Evolutionary conservation across 2,113 vertebrate species (phyloP).

Genomic region (Pelodiscus sinensis): DNA sequence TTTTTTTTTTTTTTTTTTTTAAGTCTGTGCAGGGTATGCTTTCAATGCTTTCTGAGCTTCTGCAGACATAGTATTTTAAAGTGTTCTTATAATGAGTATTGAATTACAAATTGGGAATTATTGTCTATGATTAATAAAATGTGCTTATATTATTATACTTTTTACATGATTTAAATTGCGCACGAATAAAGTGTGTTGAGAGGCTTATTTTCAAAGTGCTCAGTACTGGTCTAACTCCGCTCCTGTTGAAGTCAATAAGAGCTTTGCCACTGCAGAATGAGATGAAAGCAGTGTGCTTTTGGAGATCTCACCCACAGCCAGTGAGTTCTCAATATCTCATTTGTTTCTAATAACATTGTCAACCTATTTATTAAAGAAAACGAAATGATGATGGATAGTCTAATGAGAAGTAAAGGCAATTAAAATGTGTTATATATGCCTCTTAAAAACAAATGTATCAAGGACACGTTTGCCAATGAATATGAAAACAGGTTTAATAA

Average conservation of each 20-base stretch:
- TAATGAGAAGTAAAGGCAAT: background rate
- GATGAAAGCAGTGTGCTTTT: background rate
- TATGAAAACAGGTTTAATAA: background rate
- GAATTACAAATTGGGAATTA: background rate
- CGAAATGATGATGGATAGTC: background rate
- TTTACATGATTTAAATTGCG: background rate
- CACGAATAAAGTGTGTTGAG: rapidly evolving
- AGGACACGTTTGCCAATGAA: background rate
- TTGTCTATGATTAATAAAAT: background rate
- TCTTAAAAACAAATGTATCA: background rate
- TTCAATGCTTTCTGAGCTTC: background rate
- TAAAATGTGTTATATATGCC: background rate
- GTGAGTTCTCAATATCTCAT: background rate
- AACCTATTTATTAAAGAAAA: background rate
- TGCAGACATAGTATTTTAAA: background rate
- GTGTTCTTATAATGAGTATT: background rate
- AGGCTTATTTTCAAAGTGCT: background rate
- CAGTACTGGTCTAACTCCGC: background rate
- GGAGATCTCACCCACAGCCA: background rate
- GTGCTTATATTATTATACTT: background rate
- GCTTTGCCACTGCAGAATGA: background rate
- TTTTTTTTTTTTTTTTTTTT: too few species aligned
- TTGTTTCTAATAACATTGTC: background rate
- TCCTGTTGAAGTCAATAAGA: background rate
- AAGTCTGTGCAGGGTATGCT: background rate